These are phyloP conservation scores for Mylabris phalerata DNA, from an alignment of 1,140 invertebrate species.

Conservation along the genomic window DNA sequence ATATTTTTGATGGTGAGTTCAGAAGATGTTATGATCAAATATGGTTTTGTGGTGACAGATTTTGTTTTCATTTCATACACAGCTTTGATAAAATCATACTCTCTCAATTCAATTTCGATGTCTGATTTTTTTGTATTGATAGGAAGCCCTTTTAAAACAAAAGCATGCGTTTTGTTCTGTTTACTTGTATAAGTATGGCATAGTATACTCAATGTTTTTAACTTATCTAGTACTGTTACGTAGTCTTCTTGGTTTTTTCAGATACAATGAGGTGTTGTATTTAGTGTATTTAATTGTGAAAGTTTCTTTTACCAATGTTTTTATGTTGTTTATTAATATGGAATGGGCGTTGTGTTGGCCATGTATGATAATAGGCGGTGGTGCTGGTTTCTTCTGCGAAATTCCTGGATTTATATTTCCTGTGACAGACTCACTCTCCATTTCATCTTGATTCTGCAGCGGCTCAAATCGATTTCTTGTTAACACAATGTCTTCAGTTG, in stretches of 20 bases:
- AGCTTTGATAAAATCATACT: too few species aligned
- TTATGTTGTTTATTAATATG: background rate
- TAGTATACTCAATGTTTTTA: background rate
- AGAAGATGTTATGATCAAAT: background rate
- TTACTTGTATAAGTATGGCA: background rate
- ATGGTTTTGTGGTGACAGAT: background rate
- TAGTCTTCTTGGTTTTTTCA: background rate
- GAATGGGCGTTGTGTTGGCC: background rate
- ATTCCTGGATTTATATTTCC: too few species aligned
- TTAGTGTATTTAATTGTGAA: background rate
- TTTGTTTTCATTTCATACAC: background rate
- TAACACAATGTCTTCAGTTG: too few species aligned
- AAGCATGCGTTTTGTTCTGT: background rate
- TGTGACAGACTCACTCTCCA: too few species aligned
- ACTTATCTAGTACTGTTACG: background rate
- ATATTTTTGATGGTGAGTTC: background rate
- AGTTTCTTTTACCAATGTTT: background rate
- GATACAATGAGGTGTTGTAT: background rate
- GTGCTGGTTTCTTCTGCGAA: too few species aligned
- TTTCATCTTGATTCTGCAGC: too few species aligned
- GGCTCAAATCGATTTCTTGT: too few species aligned
- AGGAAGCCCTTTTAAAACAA: too few species aligned
- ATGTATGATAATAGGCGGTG: background rate
- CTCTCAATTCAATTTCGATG: too few species aligned
- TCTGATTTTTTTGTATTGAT: too few species aligned